These are phyloP conservation scores for Epinotia nisella DNA, from an alignment of 2,888 invertebrate species.

Conservation along the genomic window DNA sequence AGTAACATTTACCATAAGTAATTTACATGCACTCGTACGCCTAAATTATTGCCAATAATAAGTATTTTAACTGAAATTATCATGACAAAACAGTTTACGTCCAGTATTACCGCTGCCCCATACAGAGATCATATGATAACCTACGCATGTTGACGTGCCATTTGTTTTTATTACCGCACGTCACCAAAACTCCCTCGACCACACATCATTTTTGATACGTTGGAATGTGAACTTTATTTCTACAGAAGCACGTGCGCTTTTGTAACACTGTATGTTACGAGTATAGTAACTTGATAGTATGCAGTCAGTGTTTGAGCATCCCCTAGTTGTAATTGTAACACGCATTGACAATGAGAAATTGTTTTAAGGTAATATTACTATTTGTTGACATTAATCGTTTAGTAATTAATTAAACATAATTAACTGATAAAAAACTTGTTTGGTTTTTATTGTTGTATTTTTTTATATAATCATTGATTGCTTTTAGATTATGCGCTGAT, in stretches of 20 bases:
- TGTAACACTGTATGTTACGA: neutral
- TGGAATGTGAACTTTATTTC: constrained; percentile 7
- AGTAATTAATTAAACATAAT: constrained; percentile 18
- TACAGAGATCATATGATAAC: constrained; percentile 34
- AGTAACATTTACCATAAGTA: no score
- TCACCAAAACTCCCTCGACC: constrained; percentile 36
- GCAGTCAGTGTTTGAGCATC: constrained; percentile 32
- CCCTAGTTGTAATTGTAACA: constrained; percentile 35
- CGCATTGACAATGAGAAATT: constrained; percentile 34
- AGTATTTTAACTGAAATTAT: constrained; percentile 3
- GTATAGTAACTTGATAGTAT: constrained; percentile 35
- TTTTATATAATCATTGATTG: neutral
- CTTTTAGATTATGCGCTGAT: no score
- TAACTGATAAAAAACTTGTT: constrained; percentile 1
- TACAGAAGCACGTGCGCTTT: neutral
- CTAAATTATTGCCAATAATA: no score
- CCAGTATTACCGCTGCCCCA: constrained; percentile 23
- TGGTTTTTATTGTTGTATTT: neutral
- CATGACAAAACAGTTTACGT: constrained; percentile 18
- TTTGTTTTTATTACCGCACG: constrained; percentile 57
- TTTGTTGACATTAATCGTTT: constrained; percentile 28
- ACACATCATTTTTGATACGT: neutral
- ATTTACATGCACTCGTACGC: no score
- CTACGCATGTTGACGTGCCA: constrained; percentile 47
- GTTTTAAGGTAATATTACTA: constrained; percentile 16